Base-by-base conservation (phyloP, 2,797 vertebrate genomes). In the Platyrinchus mystaceus region DNA sequence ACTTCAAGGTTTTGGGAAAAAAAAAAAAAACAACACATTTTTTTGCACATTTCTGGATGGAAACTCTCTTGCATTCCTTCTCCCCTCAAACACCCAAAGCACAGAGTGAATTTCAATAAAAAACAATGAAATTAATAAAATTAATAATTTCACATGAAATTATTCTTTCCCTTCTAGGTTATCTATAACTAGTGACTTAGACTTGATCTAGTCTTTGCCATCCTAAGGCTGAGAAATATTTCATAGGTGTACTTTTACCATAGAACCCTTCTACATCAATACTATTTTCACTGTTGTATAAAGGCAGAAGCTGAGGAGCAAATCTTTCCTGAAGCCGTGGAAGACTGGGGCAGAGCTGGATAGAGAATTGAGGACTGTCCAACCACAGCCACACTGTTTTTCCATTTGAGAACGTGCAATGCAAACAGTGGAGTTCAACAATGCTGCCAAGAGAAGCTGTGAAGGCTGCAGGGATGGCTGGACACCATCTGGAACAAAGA, bases 1-100 rank as follows among this genome's bases (percentile, higher is more conserved):
- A 3, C 19, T 16, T 75, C 36, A 5, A 8, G 15, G 4, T 23
- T 52, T 6, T 1, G 5, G 16, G 1, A 0, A 13, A 47, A 47
- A 47, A 46, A 22, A 47, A 47, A 47, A 44, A n/a, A n/a, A n/a
- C n/a, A n/a, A n/a, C n/a, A n/a, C n/a, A n/a, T 46, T 49, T 36
- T 71, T 77, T 55, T 34, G 0, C 9, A 30, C 4, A 6, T 68
- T 70, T 84, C n/a, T 79, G 20, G 2, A 10, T 69, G 13, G 16
- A 69, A 89, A 26, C 3, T 39, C 6, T 64, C 23, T 73, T 56
- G 4, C 17, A 64, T 64, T 56, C 21, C 10, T 77, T 76, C 14
- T 62, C 9, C 15, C 21, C 7, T 83, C 36, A 30, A 23, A 10
- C 6, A 81, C 1, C 8, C 4, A 27, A 44, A 39, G 10, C 8